Evolutionary conservation across 2,797 vertebrate species (phyloP), one percentile per base, ranked within the genome.

Genomic region (Gila robusta): DNA sequence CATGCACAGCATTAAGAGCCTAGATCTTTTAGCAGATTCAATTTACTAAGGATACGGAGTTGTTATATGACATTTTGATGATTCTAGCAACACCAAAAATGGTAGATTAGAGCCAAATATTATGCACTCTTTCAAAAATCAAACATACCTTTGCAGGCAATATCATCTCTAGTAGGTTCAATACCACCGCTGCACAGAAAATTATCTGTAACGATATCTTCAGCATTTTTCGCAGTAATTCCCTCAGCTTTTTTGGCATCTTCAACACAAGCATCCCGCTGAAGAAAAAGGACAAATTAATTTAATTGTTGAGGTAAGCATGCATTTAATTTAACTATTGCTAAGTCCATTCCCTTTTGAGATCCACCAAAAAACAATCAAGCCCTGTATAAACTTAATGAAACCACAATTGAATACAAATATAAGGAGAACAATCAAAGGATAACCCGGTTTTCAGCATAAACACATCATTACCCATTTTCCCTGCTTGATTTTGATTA

Each of bases 111-210:
- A 32, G 10, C 32, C 14, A 35, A 79, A 74, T 41, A 28, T 37
- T 26, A 84, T 23, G 16, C 39, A 26, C 3, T 23, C n/a, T 23
- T 47, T 19, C 17, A 21, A 56, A 76, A 54, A 81, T 52, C 59
- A 26, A 71, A 62, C 14, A 16, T 87, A 92, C 92, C 92, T 90
- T 90, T 89, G 80, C 92, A 92, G 32, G 92, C 47, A n/a, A 86
- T n/a, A 56, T 87, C 3, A 87, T 92, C 87, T 32, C 5, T 59
- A 5, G 12, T 59, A 0, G 8, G 49, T 39, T 84, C 79, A 67
- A 3, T 49, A 32, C 92, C 92, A 28, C 92, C 90, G 6, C 89
- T 91, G 72, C 92, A 92, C 37, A 92, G 82, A 70, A 92, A 91
- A 67, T 89, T 87, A 0, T 90, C 69, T 64, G 87, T 81, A 74